Evolutionary conservation across 2,797 vertebrate genomes (phyloP).

Genomic region (Benthosema pterotum): DNA sequence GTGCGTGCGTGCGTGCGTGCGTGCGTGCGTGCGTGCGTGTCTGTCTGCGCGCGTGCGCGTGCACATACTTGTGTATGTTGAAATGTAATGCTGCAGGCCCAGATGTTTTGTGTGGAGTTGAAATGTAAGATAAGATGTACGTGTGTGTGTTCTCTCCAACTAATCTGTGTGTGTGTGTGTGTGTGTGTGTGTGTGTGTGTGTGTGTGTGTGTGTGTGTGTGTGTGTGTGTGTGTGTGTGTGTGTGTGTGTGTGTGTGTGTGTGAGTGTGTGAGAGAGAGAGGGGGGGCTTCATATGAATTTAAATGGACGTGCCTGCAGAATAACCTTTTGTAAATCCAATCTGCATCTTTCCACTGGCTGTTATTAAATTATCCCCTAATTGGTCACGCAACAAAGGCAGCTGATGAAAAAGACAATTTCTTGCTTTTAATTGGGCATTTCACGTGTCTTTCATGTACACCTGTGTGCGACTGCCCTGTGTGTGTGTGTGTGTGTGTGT

Average conservation of each 20-base stretch:
- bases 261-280: slow-evolving; percentile 33
- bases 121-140: slow-evolving; percentile 10
- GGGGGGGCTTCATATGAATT: slow-evolving; percentile 75
- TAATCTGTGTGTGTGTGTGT: slow-evolving; percentile 56
- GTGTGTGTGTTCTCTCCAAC: slow-evolving; percentile 47
- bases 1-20: slow-evolving; percentile 6
- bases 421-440: slow-evolving; percentile 95
- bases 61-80: slow-evolving; percentile 28
- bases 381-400: slow-evolving; percentile 91
- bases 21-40: neutral
- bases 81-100: slow-evolving; percentile 28
- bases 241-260: slow-evolving; percentile 24
- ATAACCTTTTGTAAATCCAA: slow-evolving; percentile 90
- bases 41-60: slow-evolving; percentile 9
- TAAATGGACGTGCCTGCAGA: slow-evolving; percentile 80
- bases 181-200: slow-evolving; percentile 9
- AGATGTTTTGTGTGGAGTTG: slow-evolving; percentile 32
- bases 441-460: slow-evolving; percentile 88
- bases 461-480: slow-evolving; percentile 83
- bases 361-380: slow-evolving; percentile 94
- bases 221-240: slow-evolving; percentile 29
- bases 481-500: slow-evolving; percentile 18
- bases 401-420: slow-evolving; percentile 92
- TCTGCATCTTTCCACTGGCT: slow-evolving; percentile 86
- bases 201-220: slow-evolving; percentile 29